Evolutionary conservation across 2,113 vertebrate genomes (phyloP).

Genomic region (Dryoscopus gambensis): DNA sequence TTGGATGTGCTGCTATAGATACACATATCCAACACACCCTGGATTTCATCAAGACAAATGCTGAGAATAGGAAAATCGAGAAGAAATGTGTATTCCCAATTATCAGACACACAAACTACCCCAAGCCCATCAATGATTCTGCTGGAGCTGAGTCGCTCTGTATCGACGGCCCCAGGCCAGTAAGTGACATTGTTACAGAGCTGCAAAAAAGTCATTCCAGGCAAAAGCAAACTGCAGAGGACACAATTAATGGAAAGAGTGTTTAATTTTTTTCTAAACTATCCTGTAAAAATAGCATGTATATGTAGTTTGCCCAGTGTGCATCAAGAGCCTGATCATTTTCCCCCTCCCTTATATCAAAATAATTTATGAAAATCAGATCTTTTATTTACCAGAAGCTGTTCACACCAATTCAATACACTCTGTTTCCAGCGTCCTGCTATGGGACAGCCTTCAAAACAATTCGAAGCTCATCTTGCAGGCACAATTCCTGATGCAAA

Average conservation of each 20-base stretch:
- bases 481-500: not conserved
- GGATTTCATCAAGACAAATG: not conserved
- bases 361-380: not conserved
- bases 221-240: constrained; percentile 8
- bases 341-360: rapidly evolving
- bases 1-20: not conserved
- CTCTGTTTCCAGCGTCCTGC: not conserved
- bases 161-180: not conserved
- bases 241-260: not conserved
- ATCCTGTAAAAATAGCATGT: not conserved
- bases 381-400: not conserved
- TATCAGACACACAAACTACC: not conserved
- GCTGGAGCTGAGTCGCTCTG: not conserved
- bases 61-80: not conserved
- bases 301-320: not conserved
- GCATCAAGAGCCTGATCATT: not conserved
- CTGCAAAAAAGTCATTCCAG: constrained; percentile 5
- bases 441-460: not conserved
- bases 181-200: not conserved
- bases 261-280: not conserved
- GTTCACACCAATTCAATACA: not conserved
- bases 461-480: rapidly evolving
- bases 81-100: not conserved
- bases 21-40: not conserved
- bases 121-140: not conserved